Conservation (phyloP, 2,888 invertebrate genomes). For the Tholera decimalis region DNA sequence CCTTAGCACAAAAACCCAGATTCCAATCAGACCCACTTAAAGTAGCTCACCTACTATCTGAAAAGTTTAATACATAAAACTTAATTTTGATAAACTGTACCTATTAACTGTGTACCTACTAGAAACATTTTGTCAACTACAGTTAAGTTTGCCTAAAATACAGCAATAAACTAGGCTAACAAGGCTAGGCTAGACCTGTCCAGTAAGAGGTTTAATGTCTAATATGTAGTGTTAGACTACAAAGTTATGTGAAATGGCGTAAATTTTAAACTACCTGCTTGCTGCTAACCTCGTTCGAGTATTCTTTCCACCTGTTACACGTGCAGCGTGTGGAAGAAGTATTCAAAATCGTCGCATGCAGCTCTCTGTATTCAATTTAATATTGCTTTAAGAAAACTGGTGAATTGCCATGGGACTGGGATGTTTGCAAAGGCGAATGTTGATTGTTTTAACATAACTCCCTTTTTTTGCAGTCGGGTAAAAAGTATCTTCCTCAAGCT, state of each 20-base stretch:
- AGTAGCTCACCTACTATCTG: background rate
- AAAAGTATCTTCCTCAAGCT: no score
- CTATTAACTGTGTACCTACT: conserved; percentile 12
- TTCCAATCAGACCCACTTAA: conserved; percentile 3
- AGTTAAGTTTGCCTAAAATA: conserved; percentile 36
- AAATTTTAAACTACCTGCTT: no score
- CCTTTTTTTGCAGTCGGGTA: no score
- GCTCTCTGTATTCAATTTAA: no score
- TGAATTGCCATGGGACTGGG: no score
- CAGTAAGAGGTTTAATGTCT: conserved; percentile 21
- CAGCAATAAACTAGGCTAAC: conserved; percentile 43
- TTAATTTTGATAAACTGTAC: conserved; percentile 43
- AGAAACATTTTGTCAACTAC: conserved; percentile 26
- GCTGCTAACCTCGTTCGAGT: no score
- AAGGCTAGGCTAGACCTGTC: conserved; percentile 28
- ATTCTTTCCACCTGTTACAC: no score
- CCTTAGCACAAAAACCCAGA: background rate
- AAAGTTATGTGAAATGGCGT: conserved; percentile 21
- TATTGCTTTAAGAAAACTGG: no score
- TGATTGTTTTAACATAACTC: no score
- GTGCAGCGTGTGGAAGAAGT: no score
- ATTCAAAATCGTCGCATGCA: no score
- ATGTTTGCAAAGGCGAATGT: no score
- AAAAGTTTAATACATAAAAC: conserved; percentile 14
- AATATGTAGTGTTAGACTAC: conserved; percentile 7